Base-by-base conservation (phyloP, 1,140 invertebrate species). In the Brachionus calyciflorus region DNA sequence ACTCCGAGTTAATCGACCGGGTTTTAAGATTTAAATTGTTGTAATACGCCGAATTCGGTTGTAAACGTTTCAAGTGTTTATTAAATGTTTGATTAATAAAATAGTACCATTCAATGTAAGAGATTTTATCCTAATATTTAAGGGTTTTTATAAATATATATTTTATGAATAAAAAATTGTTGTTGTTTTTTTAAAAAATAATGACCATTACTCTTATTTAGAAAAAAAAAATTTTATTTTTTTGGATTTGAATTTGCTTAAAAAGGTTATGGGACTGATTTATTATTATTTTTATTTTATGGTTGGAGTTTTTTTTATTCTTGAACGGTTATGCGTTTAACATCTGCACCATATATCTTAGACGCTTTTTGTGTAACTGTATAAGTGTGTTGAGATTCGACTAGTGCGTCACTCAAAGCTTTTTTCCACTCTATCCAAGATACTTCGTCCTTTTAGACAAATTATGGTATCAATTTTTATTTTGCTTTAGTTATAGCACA, bases 361-460 rank as follows among this genome's bases (percentile, higher is more conserved):
- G 76, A 77, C 21, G 76, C 76, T 65, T 77, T 77, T 28, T 77
- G 51, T 17, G 53, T 63, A 4, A 77, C 76, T 46, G 53, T 77
- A 46, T 63, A 77, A 10, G 53, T 60, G 28, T 77, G 76, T 46
- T 77, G 55, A 7, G 76, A 77, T 68, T 60, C 57, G 55, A 77
- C 76, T 4, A 77, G 26, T 33, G 76, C 49, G 49, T 77, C 76
- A 30, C 21, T 44, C 4, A 77, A 40, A 19, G 40, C 76, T 51
- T 63, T 77, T 63, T 77, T 60, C 76, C 76, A 77, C 26, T 77
- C 76, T 46, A 65, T 77, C 53, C 57, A 77, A 48, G 76, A 77
- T 21, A 77, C 76, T 51, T 77, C 76, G 49, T 77, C 76, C 76
- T 76, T n/a, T n/a, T n/a, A 60, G 37, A 37, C 30, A 37, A 60